These are phyloP conservation scores for Oikopleura dioica DNA, from an alignment of 23 tunicate genomes.

Conservation along the genomic window DNA sequence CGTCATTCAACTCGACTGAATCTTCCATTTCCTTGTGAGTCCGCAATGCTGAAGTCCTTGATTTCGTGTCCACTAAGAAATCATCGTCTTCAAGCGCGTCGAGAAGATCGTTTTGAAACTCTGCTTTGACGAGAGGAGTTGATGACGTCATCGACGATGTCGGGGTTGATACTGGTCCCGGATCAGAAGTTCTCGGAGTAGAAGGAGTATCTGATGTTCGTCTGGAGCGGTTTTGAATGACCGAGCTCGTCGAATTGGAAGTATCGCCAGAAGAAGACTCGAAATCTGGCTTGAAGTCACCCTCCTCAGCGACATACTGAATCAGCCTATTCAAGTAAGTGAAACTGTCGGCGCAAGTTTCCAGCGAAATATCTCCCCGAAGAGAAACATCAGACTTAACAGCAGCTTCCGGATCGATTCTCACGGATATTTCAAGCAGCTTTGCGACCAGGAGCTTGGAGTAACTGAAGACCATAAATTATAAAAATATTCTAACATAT, in stretches of 20 bases:
- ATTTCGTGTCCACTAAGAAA: neutral
- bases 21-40: neutral
- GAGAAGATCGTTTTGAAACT: neutral
- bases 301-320: conserved; percentile 29
- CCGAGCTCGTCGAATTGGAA: too few relatives aligned
- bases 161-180: too few relatives aligned
- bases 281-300: conserved; percentile 19
- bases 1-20: neutral
- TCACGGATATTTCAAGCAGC: neutral
- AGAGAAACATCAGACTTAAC: neutral
- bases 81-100: conserved; percentile 11
- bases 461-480: neutral
- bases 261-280: too few relatives aligned
- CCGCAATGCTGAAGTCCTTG: neutral
- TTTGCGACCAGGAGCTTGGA: neutral
- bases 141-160: too few relatives aligned
- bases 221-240: too few relatives aligned
- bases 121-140: too few relatives aligned
- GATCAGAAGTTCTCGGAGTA: too few relatives aligned
- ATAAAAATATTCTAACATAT: neutral
- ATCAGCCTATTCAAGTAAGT: conserved; percentile 28
- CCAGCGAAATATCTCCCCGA: conserved; percentile 12
- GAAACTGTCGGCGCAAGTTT: conserved; percentile 63
- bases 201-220: too few relatives aligned
- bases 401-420: neutral